These are phyloP conservation scores for Phalacrocorax pelagicus DNA, from an alignment of 2,113 vertebrate species.

Conservation along the genomic window DNA sequence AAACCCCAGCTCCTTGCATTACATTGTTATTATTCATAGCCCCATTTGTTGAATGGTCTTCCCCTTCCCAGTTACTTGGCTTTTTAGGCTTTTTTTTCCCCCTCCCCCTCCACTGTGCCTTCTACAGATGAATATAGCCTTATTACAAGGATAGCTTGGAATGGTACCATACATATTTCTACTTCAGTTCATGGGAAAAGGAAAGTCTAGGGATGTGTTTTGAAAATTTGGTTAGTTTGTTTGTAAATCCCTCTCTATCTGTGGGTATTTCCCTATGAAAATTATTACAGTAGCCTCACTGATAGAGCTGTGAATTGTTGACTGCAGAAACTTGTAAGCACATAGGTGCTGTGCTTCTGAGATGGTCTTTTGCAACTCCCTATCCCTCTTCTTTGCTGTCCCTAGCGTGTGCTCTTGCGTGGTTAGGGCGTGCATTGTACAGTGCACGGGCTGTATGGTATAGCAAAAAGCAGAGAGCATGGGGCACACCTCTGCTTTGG, in stretches of 20 bases:
- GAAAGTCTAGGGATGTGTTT: background rate
- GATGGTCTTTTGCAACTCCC: background rate
- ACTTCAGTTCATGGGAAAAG: background rate
- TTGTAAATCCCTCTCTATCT: background rate
- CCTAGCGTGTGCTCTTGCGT: background rate
- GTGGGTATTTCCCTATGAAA: background rate
- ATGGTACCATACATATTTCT: background rate
- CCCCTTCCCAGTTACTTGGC: background rate
- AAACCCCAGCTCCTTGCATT: background rate
- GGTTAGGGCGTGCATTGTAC: background rate
- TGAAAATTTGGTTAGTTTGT: background rate
- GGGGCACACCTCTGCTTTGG: too few species aligned
- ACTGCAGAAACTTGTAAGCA: background rate
- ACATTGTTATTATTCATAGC: background rate
- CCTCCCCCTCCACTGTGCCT: background rate
- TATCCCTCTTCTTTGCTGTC: background rate
- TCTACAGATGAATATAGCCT: background rate
- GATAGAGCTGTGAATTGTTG: background rate
- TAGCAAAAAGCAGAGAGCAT: background rate
- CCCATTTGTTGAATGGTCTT: background rate
- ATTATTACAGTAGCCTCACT: background rate
- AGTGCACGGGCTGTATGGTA: rapidly evolving
- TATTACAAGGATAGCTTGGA: constrained; percentile 22
- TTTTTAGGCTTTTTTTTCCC: background rate
- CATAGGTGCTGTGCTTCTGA: rapidly evolving